phyloP scores from a whole-genome alignment of 2,113 vertebrate species.

The Dicerorhinus sumatrensis region DNA sequence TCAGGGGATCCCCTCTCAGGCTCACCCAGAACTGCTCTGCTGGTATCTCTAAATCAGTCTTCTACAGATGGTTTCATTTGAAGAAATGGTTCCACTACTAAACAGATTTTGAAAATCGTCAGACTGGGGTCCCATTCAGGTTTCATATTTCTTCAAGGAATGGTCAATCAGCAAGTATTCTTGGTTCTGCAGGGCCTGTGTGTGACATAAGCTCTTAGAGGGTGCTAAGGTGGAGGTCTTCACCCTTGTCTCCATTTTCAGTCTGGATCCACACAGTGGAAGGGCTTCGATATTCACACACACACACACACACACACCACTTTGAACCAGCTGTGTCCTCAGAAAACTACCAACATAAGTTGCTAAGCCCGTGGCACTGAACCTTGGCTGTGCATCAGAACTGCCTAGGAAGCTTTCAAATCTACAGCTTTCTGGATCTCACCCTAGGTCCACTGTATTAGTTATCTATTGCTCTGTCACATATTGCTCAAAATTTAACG shows the following conservation, averaged over 20 bases:
- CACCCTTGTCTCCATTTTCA: fast-evolving
- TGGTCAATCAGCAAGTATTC: not conserved
- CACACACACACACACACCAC: not conserved
- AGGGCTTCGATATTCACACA: not conserved
- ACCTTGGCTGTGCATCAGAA: not conserved
- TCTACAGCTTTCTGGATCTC: not conserved
- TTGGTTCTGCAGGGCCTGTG: not conserved
- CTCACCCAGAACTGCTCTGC: not conserved
- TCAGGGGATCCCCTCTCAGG: fast-evolving
- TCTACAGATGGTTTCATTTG: fast-evolving
- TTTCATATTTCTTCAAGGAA: not conserved
- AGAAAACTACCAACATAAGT: not conserved
- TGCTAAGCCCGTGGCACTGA: not conserved
- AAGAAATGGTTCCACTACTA: not conserved
- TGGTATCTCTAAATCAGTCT: not conserved
- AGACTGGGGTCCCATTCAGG: not conserved
- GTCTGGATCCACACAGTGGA: not conserved
- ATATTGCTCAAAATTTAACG: not conserved
- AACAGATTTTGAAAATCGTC: not conserved
- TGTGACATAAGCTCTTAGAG: no score
- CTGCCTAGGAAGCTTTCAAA: not conserved
- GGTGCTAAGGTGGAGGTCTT: not conserved
- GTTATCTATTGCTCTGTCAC: not conserved
- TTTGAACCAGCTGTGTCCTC: not conserved
- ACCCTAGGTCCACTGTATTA: not conserved